Conservation (phyloP, 2,888 invertebrate species). For the Calliphora vomitoria region DNA sequence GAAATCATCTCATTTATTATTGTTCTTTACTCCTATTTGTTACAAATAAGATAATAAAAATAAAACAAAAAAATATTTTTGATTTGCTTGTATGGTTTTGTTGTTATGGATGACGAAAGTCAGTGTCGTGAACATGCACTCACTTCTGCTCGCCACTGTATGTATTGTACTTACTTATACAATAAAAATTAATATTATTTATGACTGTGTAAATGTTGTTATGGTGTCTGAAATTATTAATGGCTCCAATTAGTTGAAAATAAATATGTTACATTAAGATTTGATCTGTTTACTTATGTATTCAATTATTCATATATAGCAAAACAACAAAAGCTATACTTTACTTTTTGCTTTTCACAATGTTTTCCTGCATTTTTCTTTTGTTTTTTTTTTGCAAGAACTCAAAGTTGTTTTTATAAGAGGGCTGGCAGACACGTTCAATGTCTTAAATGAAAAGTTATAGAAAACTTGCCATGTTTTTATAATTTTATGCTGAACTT, state of each 20-base stretch:
- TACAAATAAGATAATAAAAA: no score
- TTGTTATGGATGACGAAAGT: no score
- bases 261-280: constrained; percentile 32
- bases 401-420: not conserved
- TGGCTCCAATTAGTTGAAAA: constrained; percentile 18
- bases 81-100: no score
- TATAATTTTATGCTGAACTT: no score
- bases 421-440: not conserved
- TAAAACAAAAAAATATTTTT: no score
- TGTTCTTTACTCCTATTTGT: no score
- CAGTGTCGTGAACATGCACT: no score
- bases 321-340: not conserved
- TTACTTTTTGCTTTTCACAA: not conserved
- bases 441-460: not conserved
- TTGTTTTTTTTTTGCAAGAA: no score
- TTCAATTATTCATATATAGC: constrained; percentile 12
- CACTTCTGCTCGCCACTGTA: no score
- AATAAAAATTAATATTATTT: not conserved
- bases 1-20: no score
- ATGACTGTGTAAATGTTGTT: not conserved
- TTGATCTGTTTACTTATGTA: constrained; percentile 25
- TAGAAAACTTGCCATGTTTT: no score
- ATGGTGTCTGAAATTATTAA: not conserved
- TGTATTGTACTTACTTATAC: no score
- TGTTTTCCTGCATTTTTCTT: not conserved